Base-by-base conservation (phyloP, 2,888 invertebrate species). In the Macropis europaea region DNA sequence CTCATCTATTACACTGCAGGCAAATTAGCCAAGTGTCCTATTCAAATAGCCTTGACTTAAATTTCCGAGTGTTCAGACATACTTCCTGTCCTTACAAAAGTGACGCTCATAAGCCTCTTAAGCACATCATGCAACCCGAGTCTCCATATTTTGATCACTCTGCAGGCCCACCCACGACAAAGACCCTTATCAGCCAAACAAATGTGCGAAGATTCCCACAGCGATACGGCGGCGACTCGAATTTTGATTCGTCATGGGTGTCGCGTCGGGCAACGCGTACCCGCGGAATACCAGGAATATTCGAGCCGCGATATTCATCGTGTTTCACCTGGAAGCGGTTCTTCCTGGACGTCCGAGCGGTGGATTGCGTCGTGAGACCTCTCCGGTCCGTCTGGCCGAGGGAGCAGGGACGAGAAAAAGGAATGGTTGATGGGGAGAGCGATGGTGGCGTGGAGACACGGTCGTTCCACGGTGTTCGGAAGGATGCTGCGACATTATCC, bases 401-500 rank as follows among this genome's bases (percentile, higher is more conserved):
- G 17, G 5, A 9, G 22, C n/a, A 15, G 30, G 26, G 19, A 43
- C 40, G 34, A 24, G 30, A 13, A 42, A 15, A 38, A 22, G 32
- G 36, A 43, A 43, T 11, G 50, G 56, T 50, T 36, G 24, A 22
- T 30, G 42, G 43, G 52, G 56, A 52, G 54, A 69, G 63, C 63
- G 64, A 38, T 45, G 52, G 34, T 42, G 68, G 70, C 63, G 81
- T 73, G 66, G 66, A 64, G 82, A 75, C 82, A 79, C 79, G 76
- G 43, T 75, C 73, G 75, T 81, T 69, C 69, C 52, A 69, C 70
- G 66, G 68, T 73, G 73, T 77, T 79, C 67, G 56, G 62, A 73
- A 71, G 76, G 81, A 82, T 79, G 74, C 78, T 76, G 73, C 71
- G 77, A 79, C 75, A 81, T 83, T 77, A 84, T 79, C 73, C 76